Base-by-base conservation (phyloP, 2,888 invertebrate species). In the Himalopsyche tibetana region DNA sequence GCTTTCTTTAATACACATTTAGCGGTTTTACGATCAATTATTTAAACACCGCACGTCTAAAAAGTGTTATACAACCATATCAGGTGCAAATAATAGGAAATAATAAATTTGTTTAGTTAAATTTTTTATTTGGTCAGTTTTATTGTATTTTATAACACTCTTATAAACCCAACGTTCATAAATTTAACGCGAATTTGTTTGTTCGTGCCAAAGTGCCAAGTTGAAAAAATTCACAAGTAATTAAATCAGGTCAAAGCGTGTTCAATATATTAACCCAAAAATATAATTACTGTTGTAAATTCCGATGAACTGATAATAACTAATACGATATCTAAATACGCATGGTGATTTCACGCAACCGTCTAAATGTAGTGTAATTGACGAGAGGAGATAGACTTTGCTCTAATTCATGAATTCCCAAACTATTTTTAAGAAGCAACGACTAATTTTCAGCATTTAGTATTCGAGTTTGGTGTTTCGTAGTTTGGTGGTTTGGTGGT, bases 61-160 rank as follows among this genome's bases (percentile, higher is more conserved):
- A 56, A n/a, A n/a, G n/a, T 28, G 6, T 74, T 74, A 74, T 36
- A 36, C 38, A 74, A 74, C 36, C 74, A 74, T 74, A 1, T 38
- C 36, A 36, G 36, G 36, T 74, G 74, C 38, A 36, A 11, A 74
- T 74, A 38, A 74, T 74, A 74, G 15, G 15, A 74, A 36, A 74
- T 38, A 38, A 74, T 74, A 74, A 36, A 74, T 38, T 4, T 74
- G 74, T 74, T 28, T 38, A 38, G 5, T 74, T 74, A 5, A 36
- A 9, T 2, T 74, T 74, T 74, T 36, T 74, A 74, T 74, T 74
- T 74, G 19, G 74, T 74, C 74, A 15, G 74, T 38, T 74, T 36
- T 74, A 74, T 74, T 74, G 36, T 36, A 12, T 74, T 74, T 74
- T 74, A 74, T 36, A 5, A 36, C 28, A 36, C 8, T 28, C 74